phyloP scores from a whole-genome alignment of 2,888 invertebrate species.

The Marronus borbonicus region DNA sequence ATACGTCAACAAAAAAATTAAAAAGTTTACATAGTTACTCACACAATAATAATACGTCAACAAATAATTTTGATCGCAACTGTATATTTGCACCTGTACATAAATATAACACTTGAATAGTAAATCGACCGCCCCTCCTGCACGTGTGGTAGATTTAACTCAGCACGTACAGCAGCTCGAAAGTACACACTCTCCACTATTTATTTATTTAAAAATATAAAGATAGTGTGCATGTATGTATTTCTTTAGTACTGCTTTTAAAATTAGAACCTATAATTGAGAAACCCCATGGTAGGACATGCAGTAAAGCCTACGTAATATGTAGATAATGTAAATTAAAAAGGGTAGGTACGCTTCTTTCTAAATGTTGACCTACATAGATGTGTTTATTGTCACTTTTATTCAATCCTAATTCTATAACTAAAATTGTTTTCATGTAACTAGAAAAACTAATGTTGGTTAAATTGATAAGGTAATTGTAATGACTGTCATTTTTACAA shows the following conservation, averaged over 20 bases:
- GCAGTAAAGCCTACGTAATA: not conserved
- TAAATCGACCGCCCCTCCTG: slow-evolving; percentile 1
- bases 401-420: no score
- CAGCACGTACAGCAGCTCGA: slow-evolving; percentile 1
- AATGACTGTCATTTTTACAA: no score
- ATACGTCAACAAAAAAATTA: no score
- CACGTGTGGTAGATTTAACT: slow-evolving; percentile 32
- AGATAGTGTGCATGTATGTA: not conserved
- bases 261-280: slow-evolving; percentile 8
- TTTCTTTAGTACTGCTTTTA: slow-evolving; percentile 24
- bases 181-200: slow-evolving; percentile 18
- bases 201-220: slow-evolving; percentile 37
- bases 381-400: no score
- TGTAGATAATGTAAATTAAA: slow-evolving; percentile 3
- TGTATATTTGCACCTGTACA: not conserved
- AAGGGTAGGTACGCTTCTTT: not conserved
- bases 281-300: not conserved
- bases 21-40: no score
- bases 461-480: no score
- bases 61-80: no score
- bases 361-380: no score
- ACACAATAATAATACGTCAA: no score
- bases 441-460: no score
- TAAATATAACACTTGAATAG: not conserved
- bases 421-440: no score